These are phyloP conservation scores for Apotomis turbidana DNA, from an alignment of 2,888 invertebrate species.

Conservation along the genomic window DNA sequence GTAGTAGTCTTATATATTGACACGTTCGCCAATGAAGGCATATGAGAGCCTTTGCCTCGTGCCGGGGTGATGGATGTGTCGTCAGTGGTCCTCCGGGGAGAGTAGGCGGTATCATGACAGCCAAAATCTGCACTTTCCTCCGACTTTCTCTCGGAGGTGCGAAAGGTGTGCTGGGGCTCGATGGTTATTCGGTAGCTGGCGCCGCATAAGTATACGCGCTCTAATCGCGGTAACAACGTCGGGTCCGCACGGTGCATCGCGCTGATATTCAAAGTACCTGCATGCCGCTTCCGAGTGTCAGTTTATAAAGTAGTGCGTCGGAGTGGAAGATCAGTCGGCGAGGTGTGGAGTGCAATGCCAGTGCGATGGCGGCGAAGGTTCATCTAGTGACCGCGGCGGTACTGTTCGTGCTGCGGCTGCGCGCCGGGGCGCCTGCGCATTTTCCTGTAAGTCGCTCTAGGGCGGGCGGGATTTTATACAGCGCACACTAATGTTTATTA, in stretches of 20 bases:
- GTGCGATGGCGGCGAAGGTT: slow-evolving; percentile 65
- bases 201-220: slow-evolving; percentile 80
- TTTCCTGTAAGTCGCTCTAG: slow-evolving; percentile 77
- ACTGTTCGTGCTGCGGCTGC: slow-evolving; percentile 73
- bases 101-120: slow-evolving; percentile 79
- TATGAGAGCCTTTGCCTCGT: slow-evolving; percentile 40
- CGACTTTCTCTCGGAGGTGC: slow-evolving; percentile 83
- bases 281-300: slow-evolving; percentile 65
- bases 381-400: slow-evolving; percentile 66
- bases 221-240: slow-evolving; percentile 66
- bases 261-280: slow-evolving; percentile 80
- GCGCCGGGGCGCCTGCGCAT: slow-evolving; percentile 75
- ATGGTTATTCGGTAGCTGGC: slow-evolving; percentile 81
- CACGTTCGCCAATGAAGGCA: slow-evolving; percentile 3
- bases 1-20: not conserved
- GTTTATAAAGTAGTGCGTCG: slow-evolving; percentile 70
- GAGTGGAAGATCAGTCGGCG: slow-evolving; percentile 39
- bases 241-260: slow-evolving; percentile 63
- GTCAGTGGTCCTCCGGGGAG: slow-evolving; percentile 78
- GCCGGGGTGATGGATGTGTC: slow-evolving; percentile 75
- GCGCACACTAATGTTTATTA: not conserved
- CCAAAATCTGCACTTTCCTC: slow-evolving; percentile 83
- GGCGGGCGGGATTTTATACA: slow-evolving; percentile 65
- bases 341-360: slow-evolving; percentile 63
- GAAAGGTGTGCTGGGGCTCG: slow-evolving; percentile 80